phyloP scores from a whole-genome alignment of 2,113 vertebrate genomes.

The Pontoporia blainvillei region DNA sequence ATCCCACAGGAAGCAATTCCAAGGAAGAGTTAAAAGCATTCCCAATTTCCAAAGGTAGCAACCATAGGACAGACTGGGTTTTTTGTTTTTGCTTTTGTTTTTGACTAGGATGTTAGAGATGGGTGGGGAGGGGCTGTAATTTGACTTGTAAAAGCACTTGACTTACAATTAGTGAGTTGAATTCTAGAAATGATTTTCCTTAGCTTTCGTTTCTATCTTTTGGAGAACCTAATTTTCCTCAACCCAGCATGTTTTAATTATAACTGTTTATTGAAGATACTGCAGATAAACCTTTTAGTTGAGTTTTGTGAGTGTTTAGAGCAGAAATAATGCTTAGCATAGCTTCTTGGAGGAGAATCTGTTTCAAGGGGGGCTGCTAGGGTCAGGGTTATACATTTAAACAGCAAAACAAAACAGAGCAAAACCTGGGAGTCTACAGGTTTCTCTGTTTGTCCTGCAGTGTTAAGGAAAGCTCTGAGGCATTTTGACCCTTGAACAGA shows the following conservation, averaged over 20 bases:
- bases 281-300: background rate
- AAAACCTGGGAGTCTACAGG: background rate
- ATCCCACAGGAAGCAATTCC: background rate
- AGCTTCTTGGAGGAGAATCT: conserved; percentile 8
- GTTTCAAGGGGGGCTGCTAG: background rate
- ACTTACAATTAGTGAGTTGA: background rate
- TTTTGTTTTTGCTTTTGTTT: background rate
- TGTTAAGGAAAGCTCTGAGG: background rate
- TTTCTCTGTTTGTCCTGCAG: background rate
- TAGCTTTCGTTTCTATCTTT: conserved; percentile 14
- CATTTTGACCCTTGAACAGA: background rate
- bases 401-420: conserved; percentile 5
- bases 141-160: background rate
- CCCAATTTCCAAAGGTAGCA: background rate
- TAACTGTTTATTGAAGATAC: background rate
- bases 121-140: background rate
- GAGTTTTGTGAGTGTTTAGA: background rate
- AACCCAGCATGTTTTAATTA: background rate
- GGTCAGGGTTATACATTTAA: background rate
- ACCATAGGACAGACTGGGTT: background rate
- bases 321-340: conserved; percentile 2
- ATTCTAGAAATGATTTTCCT: conserved; percentile 20
- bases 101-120: background rate
- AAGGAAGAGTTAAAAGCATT: conserved; percentile 36
- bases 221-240: background rate